phyloP scores from a whole-genome alignment of 1,140 invertebrate genomes.

The Hyles vespertilio region DNA sequence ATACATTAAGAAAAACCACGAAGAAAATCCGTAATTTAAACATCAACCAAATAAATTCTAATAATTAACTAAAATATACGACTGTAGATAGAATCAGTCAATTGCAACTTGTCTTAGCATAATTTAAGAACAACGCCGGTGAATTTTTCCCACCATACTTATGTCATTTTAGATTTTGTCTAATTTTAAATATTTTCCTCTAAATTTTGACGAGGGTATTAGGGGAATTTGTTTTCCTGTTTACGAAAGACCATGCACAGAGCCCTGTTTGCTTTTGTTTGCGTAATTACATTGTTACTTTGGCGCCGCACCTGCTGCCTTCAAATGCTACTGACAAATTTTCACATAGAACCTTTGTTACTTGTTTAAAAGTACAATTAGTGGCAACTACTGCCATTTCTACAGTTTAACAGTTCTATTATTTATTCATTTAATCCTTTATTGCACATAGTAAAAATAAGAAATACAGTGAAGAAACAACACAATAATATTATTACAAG shows the following conservation, averaged over 20 bases:
- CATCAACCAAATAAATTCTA: too few relatives aligned
- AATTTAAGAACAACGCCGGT: too few relatives aligned
- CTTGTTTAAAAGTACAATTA: conserved; percentile 13
- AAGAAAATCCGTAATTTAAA: too few relatives aligned
- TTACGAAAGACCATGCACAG: conserved; percentile 32
- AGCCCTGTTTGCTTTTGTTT: conserved; percentile 32
- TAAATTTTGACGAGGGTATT: background rate
- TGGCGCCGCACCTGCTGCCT: conserved; percentile 33
- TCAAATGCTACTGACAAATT: conserved; percentile 26
- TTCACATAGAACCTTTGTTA: conserved; percentile 22
- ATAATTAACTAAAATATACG: too few relatives aligned
- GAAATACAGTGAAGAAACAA: too few relatives aligned
- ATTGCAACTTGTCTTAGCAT: too few relatives aligned
- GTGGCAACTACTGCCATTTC: conserved; percentile 2
- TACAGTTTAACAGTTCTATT: too few relatives aligned
- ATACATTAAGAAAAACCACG: too few relatives aligned
- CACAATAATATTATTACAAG: too few relatives aligned
- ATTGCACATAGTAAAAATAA: too few relatives aligned
- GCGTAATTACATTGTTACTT: conserved; percentile 42
- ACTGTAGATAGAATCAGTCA: too few relatives aligned
- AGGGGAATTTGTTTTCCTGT: conserved; percentile 30
- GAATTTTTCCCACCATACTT: background rate
- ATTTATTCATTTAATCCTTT: too few relatives aligned
- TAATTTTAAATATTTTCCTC: background rate
- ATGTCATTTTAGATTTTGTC: conserved; percentile 1